Evolutionary conservation across 2,888 invertebrate species (phyloP).

Genomic region (Teinopalpus imperialis): DNA sequence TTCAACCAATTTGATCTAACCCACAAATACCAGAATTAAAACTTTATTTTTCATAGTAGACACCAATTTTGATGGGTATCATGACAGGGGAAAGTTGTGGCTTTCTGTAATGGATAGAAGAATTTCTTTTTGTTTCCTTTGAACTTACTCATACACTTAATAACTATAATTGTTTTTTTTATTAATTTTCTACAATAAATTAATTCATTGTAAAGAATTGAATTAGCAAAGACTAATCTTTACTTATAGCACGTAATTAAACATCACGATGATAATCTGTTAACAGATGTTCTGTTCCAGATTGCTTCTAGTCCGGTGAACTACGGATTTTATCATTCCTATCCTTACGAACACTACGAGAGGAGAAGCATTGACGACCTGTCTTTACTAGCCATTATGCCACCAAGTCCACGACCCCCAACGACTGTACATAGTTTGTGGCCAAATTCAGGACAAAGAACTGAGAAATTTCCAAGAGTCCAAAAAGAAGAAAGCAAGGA

Average conservation of each 20-base stretch:
- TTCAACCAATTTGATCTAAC: too few species aligned
- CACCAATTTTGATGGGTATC: conserved; percentile 63
- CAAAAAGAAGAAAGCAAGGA: conserved; percentile 42
- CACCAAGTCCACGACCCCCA: conserved; percentile 50
- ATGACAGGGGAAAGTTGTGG: conserved; percentile 74
- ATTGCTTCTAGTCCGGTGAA: conserved; percentile 87
- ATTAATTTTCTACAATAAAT: conserved; percentile 2
- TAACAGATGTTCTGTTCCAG: conserved; percentile 81
- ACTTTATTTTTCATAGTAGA: conserved; percentile 76
- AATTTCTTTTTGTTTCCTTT: conserved; percentile 33
- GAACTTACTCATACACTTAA: conserved; percentile 16
- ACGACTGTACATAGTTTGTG: conserved; percentile 46
- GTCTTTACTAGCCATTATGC: conserved; percentile 55
- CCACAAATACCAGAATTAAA: conserved; percentile 37
- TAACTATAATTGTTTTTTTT: not conserved
- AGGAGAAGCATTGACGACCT: conserved; percentile 63
- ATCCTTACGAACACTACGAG: conserved; percentile 72
- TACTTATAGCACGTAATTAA: conserved; percentile 54
- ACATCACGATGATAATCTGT: conserved; percentile 59
- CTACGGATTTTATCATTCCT: conserved; percentile 87
- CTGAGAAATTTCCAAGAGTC: conserved; percentile 51
- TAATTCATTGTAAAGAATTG: too few species aligned
- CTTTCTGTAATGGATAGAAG: conserved; percentile 39
- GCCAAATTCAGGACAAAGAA: not conserved
- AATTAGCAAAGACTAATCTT: too few species aligned